Evolutionary conservation across 2,797 vertebrate species (phyloP), one percentile per base, ranked within the genome.

Genomic region (Mycteria americana): DNA sequence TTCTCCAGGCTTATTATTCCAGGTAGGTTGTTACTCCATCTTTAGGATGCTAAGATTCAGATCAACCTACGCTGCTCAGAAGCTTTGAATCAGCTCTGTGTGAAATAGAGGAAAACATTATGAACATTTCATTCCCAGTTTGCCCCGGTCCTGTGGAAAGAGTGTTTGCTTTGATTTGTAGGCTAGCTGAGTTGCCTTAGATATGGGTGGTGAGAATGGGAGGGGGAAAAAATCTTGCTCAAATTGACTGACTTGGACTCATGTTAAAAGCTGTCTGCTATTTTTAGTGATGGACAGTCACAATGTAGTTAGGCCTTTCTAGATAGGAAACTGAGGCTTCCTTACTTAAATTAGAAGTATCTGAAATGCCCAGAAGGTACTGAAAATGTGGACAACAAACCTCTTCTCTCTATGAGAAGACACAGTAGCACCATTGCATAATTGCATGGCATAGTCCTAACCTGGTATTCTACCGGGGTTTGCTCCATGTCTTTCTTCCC

Each of bases 21-120:
- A 17, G 13, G 33, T 50, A 41, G 31, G 41, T 35, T 50, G 35
- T 24, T 33, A 33, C 3, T 33, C 6, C 9, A 10, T n/a, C 12
- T 31, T n/a, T 48, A n/a, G 31, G 24, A 43, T 57, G 64, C 24
- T 18, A 63, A 63, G 54, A 76, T 67, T 68, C 33, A 53, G 63
- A 43, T 48, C 18, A 28, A 1, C 22, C 8, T 48, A 9, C 2
- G 0, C 31, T 22, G 7, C n/a, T 56, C 12, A 10, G 51, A 41
- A 62, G 23, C 8, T 64, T 59, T 85, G 50, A 37, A 39, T 37
- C 11, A 41, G 27, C 8, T 53, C 11, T n/a, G 10, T 9, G 15
- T 28, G 53, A 76, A 85, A n/a, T 21, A 9, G 7, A 57, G 8
- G 18, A n/a, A 1, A 28, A 65, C 62, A 16, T 6, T 10, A 31